Evolutionary conservation across 2,888 invertebrate genomes (phyloP), one percentile per base, ranked within the genome.

Genomic region (Steinernema hermaphroditum): DNA sequence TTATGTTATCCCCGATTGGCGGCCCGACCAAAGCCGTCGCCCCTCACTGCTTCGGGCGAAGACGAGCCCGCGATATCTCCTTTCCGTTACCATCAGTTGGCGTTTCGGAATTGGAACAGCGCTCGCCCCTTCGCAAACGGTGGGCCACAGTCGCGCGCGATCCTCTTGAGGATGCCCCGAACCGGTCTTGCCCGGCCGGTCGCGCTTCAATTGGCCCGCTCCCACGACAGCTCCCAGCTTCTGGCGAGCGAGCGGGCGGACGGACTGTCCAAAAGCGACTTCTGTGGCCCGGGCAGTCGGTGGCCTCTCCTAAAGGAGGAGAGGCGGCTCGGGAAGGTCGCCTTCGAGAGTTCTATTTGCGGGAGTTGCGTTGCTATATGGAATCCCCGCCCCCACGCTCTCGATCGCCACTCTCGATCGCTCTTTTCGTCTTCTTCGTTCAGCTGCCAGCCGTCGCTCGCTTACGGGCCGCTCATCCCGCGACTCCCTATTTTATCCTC

Each of bases 1-100:
- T 62, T 62, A 32, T 62, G 62, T 62, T 62, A 62, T 62, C 62
- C 62, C 32, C 62, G 62, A 62, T 62, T 62, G 62, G 62, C 62
- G 62, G 62, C 62, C 62, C 62, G 32, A 29, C 62, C 62, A 62
- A 62, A 62, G 62, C 62, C 16, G 16, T 22, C 54, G 27, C 19
- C 32, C 34, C 32, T 16, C 16, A 62, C 62, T 62, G 16, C 32
- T 32, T 32, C 62, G 32, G 62, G 32, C 62, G 29, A n/a, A 27
- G 62, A 29, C 62, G 62, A 29, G 62, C 29, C 16, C 62, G 16
- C 62, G 62, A 62, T 32, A 62, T 62, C 62, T 62, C 27, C 62
- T 62, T 62, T 62, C 32, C 62, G 27, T 62, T 32, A 29, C 16
- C 32, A 29, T 32, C 62, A 54, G 32, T 62, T 32, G 32, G 62